Base-by-base conservation (phyloP, 2,113 vertebrate genomes). In the Trogon surrucura region DNA sequence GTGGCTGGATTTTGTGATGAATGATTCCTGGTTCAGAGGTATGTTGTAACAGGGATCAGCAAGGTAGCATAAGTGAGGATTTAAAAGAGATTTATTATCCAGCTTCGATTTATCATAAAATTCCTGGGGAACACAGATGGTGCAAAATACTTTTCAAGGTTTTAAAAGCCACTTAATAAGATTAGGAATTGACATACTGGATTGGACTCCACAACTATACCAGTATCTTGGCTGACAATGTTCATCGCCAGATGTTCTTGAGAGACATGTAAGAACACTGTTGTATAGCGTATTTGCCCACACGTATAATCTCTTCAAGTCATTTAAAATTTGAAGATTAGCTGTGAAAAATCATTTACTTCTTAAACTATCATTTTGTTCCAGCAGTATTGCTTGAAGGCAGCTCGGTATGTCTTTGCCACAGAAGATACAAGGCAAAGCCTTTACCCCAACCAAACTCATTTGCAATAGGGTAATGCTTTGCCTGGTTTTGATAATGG, bases 161-260 rank as follows among this genome's bases (percentile, higher is more conserved):
- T 94, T 96, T 86, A 80, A 94, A 88, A 95, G 87, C 74, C 62
- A 77, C 71, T 89, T 95, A 95, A 93, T 96, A 93, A 96, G 94
- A 91, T 96, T 91, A 94, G 36, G 38, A 89, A 53, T 38, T 89
- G 89, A 89, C 86, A 87, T 67, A 53, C 70, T 95, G 78, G 85
- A 89, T 95, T 85, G 85, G 57, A 78, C 88, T 95, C 25, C 62
- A 41, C 62, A 80, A 41, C 87, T 89, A 23, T 41, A 30, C 70
- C 70, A 89, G 27, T 96, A 89, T 11, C 70, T 93, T 88, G 91
- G 36, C 87, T 91, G 87, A 70, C 91, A 91, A 0, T 10, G 30
- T 91, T 96, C 74, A 58, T 94, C 89, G 80, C 62, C 85, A 83
- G 89, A 93, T 93, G 81, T 91, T 91, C 74, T 94, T 91, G 70